Evolutionary conservation across 2,113 vertebrate genomes (phyloP).

Genomic region (Callipepla squamata): DNA sequence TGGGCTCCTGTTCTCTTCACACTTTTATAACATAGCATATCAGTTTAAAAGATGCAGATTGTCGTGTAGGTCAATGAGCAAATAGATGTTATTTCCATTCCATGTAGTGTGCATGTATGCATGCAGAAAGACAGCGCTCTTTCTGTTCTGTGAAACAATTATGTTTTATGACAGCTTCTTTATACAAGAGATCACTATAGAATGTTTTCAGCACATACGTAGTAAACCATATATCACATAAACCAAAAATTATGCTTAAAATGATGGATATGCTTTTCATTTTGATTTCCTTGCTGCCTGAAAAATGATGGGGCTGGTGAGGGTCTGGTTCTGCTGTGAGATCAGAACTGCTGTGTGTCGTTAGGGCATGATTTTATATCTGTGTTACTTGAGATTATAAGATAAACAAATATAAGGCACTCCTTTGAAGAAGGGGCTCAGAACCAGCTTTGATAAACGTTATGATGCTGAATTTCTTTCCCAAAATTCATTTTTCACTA

Average conservation of each 20-base stretch:
- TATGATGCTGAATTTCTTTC: not conserved
- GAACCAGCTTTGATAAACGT: not conserved
- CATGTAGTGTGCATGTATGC: not conserved
- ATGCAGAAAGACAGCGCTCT: not conserved
- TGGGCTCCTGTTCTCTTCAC: conserved; percentile 37
- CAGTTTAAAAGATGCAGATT: not conserved
- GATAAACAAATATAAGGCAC: not conserved
- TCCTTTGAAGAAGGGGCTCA: not conserved
- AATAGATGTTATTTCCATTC: not conserved
- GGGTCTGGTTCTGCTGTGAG: not conserved
- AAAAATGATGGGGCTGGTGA: not conserved
- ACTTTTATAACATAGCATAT: not conserved
- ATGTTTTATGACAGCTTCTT: not conserved
- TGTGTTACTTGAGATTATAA: not conserved
- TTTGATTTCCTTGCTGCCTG: not conserved
- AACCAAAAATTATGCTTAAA: not conserved
- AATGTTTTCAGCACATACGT: not conserved
- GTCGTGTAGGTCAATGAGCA: not conserved
- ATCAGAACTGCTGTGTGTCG: not conserved
- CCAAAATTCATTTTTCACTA: not conserved
- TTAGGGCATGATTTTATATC: not conserved
- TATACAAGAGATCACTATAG: not conserved
- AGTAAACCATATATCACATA: not conserved
- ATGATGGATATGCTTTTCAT: not conserved
- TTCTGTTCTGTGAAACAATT: not conserved